Conservation (phyloP, 2,888 invertebrate species). For the Sussaba pulchella region DNA sequence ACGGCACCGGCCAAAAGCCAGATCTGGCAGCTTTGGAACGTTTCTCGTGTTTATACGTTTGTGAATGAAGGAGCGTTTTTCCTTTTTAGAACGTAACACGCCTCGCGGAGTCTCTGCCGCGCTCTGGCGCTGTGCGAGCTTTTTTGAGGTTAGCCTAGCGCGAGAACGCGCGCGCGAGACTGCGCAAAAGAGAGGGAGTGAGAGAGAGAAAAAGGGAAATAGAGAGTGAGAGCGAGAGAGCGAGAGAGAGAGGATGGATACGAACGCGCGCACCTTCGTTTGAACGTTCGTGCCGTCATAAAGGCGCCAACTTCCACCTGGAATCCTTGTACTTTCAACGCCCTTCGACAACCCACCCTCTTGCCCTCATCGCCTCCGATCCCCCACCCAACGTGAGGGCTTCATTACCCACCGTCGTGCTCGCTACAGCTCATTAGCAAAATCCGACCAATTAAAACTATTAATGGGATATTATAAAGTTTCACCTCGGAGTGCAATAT, state of each 20-base stretch:
- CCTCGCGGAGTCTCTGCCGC: background rate
- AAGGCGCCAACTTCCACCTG: slow-evolving; percentile 32
- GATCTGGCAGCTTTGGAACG: background rate
- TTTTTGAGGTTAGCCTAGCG: slow-evolving; percentile 12
- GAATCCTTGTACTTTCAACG: slow-evolving; percentile 19
- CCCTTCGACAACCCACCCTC: background rate
- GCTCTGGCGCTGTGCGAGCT: background rate
- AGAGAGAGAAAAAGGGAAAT: background rate
- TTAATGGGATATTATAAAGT: slow-evolving; percentile 45
- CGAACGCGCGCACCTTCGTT: slow-evolving; percentile 13
- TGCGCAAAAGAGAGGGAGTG: background rate
- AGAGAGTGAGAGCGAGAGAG: no score
- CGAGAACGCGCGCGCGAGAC: slow-evolving; percentile 1
- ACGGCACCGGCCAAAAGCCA: slow-evolving; percentile 13
- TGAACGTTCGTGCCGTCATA: slow-evolving; percentile 16
- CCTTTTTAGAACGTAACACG: slow-evolving; percentile 27
- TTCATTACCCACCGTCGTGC: slow-evolving; percentile 3
- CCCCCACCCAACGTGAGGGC: background rate
- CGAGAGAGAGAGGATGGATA: background rate
- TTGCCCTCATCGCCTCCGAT: background rate
- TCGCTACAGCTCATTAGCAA: slow-evolving; percentile 41
- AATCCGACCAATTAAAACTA: slow-evolving; percentile 51
- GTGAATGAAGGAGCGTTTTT: slow-evolving; percentile 26
- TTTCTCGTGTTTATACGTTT: slow-evolving; percentile 9
- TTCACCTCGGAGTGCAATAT: background rate